Conservation (phyloP, 2,888 invertebrate genomes). For the Stegana nigrithorax region DNA sequence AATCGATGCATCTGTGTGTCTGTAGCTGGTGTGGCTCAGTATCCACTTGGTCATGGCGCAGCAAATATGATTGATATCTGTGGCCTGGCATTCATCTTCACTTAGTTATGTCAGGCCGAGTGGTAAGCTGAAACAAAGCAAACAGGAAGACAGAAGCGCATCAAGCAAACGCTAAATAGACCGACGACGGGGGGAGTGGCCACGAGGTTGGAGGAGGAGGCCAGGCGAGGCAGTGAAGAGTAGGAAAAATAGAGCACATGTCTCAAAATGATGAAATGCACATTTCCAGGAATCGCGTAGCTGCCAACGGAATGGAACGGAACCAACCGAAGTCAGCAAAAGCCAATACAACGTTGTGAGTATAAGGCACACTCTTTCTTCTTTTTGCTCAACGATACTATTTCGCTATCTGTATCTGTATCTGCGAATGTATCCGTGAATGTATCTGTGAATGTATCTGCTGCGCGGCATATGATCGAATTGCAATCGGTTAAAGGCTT, state of each 20-base stretch:
- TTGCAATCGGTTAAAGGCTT: slow-evolving; percentile 13
- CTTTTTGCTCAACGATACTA: neutral
- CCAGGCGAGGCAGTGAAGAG: neutral
- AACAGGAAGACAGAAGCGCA: neutral
- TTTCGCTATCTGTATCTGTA: slow-evolving; percentile 2
- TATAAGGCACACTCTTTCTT: neutral
- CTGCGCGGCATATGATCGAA: slow-evolving; percentile 1
- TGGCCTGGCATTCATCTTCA: slow-evolving; percentile 54
- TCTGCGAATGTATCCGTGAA: too few relatives aligned
- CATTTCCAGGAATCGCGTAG: slow-evolving; percentile 56
- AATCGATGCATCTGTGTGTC: slow-evolving; percentile 12
- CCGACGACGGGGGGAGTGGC: neutral
- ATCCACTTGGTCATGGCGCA: slow-evolving; percentile 29
- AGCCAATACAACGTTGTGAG: neutral
- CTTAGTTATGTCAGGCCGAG: slow-evolving; percentile 55
- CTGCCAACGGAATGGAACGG: neutral
- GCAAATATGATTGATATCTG: slow-evolving; percentile 64
- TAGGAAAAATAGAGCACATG: slow-evolving; percentile 64
- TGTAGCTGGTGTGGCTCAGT: too few relatives aligned
- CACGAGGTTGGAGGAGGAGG: slow-evolving; percentile 20
- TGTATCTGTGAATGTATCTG: too few relatives aligned
- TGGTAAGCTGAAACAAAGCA: neutral
- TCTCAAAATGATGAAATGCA: slow-evolving; percentile 64
- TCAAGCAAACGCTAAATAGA: neutral
- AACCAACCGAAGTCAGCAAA: slow-evolving; percentile 16